Evolutionary conservation across 2,797 vertebrate species (phyloP).

Genomic region (Nannoperca australis): DNA sequence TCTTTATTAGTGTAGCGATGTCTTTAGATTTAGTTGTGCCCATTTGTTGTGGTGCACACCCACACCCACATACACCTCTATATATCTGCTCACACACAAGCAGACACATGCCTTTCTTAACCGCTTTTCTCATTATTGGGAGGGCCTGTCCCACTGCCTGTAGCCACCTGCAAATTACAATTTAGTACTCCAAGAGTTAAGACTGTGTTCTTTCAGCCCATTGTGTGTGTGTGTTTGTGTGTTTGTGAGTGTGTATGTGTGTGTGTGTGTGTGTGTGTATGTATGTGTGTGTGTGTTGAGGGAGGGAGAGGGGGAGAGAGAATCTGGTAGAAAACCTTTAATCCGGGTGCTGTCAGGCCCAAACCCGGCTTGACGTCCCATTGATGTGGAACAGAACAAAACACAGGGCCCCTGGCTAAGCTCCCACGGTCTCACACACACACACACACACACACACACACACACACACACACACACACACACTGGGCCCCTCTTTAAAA

Average conservation of each 20-base stretch:
- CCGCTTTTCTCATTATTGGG: constrained; percentile 58
- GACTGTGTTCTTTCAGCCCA: constrained; percentile 84
- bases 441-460: constrained; percentile 38
- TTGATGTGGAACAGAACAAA: constrained; percentile 93
- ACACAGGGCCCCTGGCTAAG: constrained; percentile 86
- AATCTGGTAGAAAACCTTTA: constrained; percentile 88
- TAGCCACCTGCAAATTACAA: constrained; percentile 87
- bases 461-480: constrained; percentile 45
- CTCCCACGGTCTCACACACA: constrained; percentile 66
- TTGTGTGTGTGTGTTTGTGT: constrained; percentile 56
- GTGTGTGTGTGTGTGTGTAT: constrained; percentile 33
- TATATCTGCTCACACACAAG: not conserved
- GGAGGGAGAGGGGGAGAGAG: constrained; percentile 79
- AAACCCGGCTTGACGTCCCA: constrained; percentile 89
- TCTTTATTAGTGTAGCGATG: constrained; percentile 17
- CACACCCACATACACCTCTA: not conserved
- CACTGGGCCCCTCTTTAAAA: constrained; percentile 71
- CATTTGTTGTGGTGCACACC: constrained; percentile 26
- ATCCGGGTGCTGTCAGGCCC: constrained; percentile 89
- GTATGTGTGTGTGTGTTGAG: constrained; percentile 29
- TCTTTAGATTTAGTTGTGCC: constrained; percentile 34
- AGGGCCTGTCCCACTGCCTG: constrained; percentile 69
- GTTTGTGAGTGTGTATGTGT: constrained; percentile 11
- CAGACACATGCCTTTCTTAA: constrained; percentile 42
- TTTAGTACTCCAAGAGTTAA: constrained; percentile 88